These are phyloP conservation scores for Pandion haliaetus DNA, from an alignment of 2,113 vertebrate species.

Conservation along the genomic window DNA sequence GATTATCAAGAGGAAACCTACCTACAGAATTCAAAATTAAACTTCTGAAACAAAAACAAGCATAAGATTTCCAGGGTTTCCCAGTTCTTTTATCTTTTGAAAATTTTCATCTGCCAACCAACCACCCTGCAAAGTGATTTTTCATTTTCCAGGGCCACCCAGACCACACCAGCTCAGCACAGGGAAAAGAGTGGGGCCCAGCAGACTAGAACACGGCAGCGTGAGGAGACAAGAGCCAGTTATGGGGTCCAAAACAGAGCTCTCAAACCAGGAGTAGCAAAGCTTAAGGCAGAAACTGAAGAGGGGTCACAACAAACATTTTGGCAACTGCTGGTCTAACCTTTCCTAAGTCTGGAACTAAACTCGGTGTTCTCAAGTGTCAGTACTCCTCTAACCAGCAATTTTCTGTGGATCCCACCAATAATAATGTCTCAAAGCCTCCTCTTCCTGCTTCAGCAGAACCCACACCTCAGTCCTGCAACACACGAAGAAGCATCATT, in stretches of 20 bases:
- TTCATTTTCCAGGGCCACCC: background rate
- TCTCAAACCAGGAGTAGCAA: background rate
- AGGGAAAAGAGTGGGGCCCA: background rate
- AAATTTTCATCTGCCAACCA: background rate
- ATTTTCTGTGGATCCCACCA: background rate
- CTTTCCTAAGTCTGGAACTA: background rate
- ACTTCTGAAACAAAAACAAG: background rate
- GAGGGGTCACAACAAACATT: background rate
- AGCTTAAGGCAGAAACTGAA: background rate
- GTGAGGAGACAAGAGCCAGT: background rate
- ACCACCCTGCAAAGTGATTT: background rate
- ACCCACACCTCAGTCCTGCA: background rate
- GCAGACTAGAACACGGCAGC: rapidly evolving
- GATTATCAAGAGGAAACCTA: background rate
- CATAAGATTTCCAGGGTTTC: background rate
- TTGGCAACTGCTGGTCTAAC: background rate
- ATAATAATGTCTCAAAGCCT: background rate
- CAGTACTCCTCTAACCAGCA: background rate
- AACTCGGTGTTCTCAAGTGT: background rate
- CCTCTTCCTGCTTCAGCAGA: background rate
- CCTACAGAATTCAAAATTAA: background rate
- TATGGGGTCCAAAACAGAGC: background rate
- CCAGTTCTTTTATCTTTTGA: background rate
- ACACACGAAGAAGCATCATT: background rate
- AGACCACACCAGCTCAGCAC: background rate